Conservation (phyloP, 2,113 vertebrate species). For the Proterorhinus semilunaris region DNA sequence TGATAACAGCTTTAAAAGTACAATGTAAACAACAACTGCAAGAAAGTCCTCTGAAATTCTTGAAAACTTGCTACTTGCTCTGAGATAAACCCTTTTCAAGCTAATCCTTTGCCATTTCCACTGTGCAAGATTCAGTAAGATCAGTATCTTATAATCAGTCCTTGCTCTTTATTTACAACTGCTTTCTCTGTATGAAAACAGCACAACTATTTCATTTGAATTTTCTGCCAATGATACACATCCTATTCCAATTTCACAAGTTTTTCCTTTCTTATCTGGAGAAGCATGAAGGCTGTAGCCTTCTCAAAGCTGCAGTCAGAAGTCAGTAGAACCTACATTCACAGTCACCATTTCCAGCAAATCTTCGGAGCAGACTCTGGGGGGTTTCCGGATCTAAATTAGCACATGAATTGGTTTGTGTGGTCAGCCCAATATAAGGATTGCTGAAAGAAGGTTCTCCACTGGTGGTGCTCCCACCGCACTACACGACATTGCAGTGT, state of each 20-base stretch:
- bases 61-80: neutral
- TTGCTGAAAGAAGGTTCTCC: constrained; percentile 34
- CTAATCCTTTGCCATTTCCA: neutral
- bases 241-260: neutral
- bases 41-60: neutral
- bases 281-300: constrained; percentile 1
- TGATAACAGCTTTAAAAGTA: constrained; percentile 15
- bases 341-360: constrained; percentile 48
- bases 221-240: neutral
- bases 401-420: constrained; percentile 62
- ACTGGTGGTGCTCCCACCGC: neutral
- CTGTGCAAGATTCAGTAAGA: neutral
- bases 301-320: constrained; percentile 1
- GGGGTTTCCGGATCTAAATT: constrained; percentile 60
- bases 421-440: constrained; percentile 40
- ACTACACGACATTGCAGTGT: neutral
- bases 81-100: neutral
- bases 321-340: constrained; percentile 32
- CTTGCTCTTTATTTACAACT: constrained; percentile 9
- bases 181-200: constrained; percentile 24
- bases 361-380: constrained; percentile 33
- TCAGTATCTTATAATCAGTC: neutral
- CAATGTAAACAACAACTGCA: neutral
- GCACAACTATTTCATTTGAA: constrained; percentile 11
- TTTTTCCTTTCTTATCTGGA: neutral